Conservation (phyloP, 2,888 invertebrate species). For the Chesias legatella region DNA sequence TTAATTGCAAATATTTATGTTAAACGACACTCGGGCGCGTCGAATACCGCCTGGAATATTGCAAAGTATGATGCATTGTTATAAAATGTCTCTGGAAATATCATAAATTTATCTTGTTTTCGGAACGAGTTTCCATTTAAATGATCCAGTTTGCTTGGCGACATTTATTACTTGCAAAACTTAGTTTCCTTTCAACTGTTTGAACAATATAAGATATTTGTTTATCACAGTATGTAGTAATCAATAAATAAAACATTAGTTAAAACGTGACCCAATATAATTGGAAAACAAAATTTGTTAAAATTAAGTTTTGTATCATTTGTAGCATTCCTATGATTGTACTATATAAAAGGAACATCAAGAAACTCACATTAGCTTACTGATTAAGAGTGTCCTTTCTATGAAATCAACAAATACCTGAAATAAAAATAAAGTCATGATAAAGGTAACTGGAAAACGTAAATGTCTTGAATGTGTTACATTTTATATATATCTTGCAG, state of each 20-base stretch:
- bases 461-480: no score
- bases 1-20: slow-evolving; percentile 81
- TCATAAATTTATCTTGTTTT: slow-evolving; percentile 34
- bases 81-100: slow-evolving; percentile 43
- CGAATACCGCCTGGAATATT: slow-evolving; percentile 54
- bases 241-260: no score
- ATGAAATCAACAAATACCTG: slow-evolving; percentile 32
- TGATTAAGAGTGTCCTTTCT: slow-evolving; percentile 14
- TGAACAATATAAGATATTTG: no score
- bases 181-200: no score
- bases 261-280: no score
- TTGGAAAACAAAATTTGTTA: no score
- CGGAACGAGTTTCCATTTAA: slow-evolving; percentile 5
- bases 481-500: no score
- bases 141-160: slow-evolving; percentile 4
- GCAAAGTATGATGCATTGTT: slow-evolving; percentile 67
- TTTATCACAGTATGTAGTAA: no score
- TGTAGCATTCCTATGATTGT: no score
- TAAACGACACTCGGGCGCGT: slow-evolving; percentile 58
- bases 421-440: slow-evolving; percentile 27
- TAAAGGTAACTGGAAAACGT: slow-evolving; percentile 4
- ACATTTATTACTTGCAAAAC: no score
- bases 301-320: no score
- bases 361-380: slow-evolving; percentile 22
- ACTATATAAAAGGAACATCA: no score